Conservation (phyloP, 2,113 vertebrate genomes). For the Scopus umbretta region DNA sequence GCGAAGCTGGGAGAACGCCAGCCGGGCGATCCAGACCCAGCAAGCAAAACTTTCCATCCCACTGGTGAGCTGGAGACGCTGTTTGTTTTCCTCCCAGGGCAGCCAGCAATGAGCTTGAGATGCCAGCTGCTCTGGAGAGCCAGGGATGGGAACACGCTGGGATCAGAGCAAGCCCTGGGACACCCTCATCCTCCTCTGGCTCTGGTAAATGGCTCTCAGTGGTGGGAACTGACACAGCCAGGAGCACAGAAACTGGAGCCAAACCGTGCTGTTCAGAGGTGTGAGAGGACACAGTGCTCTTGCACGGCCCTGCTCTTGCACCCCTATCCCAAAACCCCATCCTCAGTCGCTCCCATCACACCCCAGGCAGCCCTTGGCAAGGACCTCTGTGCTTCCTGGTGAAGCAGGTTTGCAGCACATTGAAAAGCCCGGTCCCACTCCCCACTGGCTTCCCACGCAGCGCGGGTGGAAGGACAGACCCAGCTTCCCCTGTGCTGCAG, state of each 20-base stretch:
- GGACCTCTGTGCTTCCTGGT: fast-evolving
- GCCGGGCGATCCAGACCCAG: background rate
- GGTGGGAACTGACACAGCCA: background rate
- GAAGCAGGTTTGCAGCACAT: background rate
- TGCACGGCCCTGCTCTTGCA: background rate
- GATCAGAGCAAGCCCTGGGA: background rate
- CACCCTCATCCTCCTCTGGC: background rate
- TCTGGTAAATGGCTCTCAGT: background rate
- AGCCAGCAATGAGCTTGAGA: background rate
- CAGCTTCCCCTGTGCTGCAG: fast-evolving
- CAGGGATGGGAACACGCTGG: fast-evolving
- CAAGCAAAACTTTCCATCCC: constrained; percentile 10
- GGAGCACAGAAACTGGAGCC: background rate
- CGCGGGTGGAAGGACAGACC: fast-evolving
- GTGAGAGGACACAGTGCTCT: background rate
- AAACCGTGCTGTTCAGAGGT: background rate
- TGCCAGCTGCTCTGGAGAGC: background rate
- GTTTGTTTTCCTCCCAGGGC: constrained; percentile 35
- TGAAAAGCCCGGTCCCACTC: fast-evolving
- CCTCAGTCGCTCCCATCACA: fast-evolving
- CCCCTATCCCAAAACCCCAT: background rate
- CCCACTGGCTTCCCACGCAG: background rate
- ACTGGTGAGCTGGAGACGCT: background rate
- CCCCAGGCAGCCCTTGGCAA: background rate
- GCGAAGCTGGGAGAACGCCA: background rate